A percentile compares a stretch with the other conserved stretches of the same genome.
phyloP scores from a whole-genome alignment of 2,113 vertebrate genomes.

The Peucedramus taeniatus region DNA sequence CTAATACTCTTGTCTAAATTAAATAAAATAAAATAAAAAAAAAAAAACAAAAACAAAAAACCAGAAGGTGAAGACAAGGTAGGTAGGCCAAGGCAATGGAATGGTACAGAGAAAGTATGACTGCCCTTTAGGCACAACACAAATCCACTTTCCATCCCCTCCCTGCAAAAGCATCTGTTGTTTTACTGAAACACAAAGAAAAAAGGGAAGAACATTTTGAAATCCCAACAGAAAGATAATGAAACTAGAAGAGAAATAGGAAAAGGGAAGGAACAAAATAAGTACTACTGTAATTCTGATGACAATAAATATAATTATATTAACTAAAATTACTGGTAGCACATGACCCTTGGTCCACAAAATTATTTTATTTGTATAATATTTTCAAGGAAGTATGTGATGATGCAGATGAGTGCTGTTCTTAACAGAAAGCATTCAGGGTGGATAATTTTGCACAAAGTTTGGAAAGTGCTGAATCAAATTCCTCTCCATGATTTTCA shows the following conservation, averaged over 20 bases:
- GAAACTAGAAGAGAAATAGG: background rate
- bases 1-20: background rate
- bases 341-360: background rate
- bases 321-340: background rate
- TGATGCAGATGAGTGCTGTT: background rate
- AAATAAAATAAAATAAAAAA: too few species aligned
- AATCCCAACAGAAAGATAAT: background rate
- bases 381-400: background rate
- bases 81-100: background rate
- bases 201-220: background rate
- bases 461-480: background rate
- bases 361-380: background rate
- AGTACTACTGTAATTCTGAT: background rate
- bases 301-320: background rate
- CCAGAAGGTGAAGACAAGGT: background rate
- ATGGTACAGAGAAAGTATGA: background rate
- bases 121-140: background rate
- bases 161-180: background rate
- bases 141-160: background rate
- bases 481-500: background rate
- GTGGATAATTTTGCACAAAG: background rate
- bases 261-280: background rate
- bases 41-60: background rate
- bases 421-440: background rate
- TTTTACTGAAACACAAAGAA: background rate